phyloP scores from a whole-genome alignment of 2,797 vertebrate genomes.

The Chlorospingus semifuscus region DNA sequence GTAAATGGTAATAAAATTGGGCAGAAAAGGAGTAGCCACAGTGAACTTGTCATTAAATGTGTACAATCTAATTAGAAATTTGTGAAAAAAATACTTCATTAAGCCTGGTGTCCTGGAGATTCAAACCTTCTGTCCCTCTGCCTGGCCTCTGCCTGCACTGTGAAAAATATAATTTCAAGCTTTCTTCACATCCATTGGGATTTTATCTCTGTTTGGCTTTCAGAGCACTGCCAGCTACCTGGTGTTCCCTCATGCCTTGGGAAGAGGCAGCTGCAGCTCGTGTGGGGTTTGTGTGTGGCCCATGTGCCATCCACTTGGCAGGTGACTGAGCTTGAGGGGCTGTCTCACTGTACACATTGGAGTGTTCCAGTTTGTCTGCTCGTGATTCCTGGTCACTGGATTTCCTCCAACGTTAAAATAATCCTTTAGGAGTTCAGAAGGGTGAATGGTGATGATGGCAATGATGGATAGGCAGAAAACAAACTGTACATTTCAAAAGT shows the following conservation, averaged over 20 bases:
- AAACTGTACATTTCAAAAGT: rapidly evolving
- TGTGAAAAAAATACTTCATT: not conserved
- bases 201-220: not conserved
- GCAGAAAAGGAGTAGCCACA: not conserved
- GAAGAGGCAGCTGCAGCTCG: not conserved
- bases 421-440: not conserved
- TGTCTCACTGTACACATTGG: rapidly evolving
- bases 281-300: not conserved
- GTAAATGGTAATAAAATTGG: not conserved
- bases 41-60: not conserved
- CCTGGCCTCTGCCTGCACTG: not conserved
- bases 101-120: not conserved
- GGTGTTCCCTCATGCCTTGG: rapidly evolving
- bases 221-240: not conserved
- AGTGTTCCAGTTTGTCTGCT: rapidly evolving
- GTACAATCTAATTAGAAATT: not conserved
- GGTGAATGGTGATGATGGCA: not conserved
- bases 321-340: not conserved
- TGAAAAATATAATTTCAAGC: not conserved
- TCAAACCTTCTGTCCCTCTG: not conserved
- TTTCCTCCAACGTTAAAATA: not conserved
- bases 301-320: rapidly evolving
- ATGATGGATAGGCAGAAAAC: not conserved
- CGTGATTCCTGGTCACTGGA: not conserved
- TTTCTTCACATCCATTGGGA: not conserved